Evolutionary conservation across 2,888 invertebrate species (phyloP).

Genomic region (Slavum lentiscoides): DNA sequence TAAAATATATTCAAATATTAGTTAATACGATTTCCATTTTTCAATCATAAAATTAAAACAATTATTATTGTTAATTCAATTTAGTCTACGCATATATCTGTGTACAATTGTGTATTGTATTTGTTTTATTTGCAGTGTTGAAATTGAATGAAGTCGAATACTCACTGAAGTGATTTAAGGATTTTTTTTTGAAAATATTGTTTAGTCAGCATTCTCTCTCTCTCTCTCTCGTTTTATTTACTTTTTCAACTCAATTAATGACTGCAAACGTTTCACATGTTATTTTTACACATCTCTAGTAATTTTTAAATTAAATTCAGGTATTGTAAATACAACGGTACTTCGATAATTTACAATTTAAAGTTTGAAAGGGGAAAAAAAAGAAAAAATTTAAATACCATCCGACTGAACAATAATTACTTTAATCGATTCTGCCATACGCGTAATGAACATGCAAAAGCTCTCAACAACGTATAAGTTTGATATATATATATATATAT

Average conservation of each 20-base stretch:
- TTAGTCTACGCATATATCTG: not conserved
- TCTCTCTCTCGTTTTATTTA: not conserved
- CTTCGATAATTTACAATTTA: too few species aligned
- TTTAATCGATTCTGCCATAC: not conserved
- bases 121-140: constrained; percentile 20
- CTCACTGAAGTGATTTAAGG: not conserved
- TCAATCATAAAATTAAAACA: too few species aligned
- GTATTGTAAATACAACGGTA: not conserved
- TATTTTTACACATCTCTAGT: constrained; percentile 1
- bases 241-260: constrained; percentile 4
- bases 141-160: constrained; percentile 21
- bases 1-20: too few species aligned
- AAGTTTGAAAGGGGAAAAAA: too few species aligned
- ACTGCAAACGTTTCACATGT: constrained; percentile 12
- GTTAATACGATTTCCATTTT: too few species aligned
- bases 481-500: too few species aligned
- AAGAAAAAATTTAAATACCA: too few species aligned
- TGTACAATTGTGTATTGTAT: not conserved
- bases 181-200: constrained; percentile 20
- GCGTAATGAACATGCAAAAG: not conserved
- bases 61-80: constrained; percentile 31
- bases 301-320: not conserved
- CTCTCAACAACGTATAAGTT: too few species aligned
- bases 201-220: not conserved
- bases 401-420: too few species aligned